These are phyloP conservation scores for Halocynthia roretzi DNA, from an alignment of 23 tunicate genomes.

Conservation along the genomic window DNA sequence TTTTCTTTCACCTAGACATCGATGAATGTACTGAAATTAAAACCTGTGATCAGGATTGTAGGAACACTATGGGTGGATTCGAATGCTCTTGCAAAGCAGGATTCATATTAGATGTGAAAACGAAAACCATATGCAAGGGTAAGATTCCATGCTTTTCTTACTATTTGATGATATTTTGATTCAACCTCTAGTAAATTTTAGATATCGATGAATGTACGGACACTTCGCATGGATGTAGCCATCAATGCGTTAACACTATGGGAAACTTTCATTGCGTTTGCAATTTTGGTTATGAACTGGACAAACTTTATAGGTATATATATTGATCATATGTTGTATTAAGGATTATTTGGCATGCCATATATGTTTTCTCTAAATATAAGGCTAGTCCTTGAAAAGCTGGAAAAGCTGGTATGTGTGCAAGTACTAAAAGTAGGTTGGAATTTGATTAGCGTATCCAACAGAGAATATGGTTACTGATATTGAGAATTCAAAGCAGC, in stretches of 20 bases:
- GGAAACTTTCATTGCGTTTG: constrained; percentile 18
- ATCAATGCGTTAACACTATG: constrained; percentile 9
- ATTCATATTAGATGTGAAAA: constrained; percentile 5
- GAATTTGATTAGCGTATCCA: too few relatives aligned
- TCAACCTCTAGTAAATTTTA: not conserved
- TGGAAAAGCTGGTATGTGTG: too few relatives aligned
- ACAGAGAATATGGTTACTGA: too few relatives aligned
- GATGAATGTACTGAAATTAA: constrained; percentile 1
- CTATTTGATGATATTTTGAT: not conserved
- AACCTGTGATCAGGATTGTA: constrained; percentile 13
- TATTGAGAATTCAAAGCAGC: too few relatives aligned
- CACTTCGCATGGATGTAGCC: constrained; percentile 17
- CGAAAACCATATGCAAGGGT: not conserved
- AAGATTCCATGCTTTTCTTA: not conserved
- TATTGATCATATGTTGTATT: not conserved
- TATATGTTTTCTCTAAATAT: not conserved
- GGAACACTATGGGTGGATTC: constrained; percentile 21
- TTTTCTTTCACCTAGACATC: constrained; percentile 9
- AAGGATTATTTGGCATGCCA: not conserved
- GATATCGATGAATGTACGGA: constrained; percentile 16
- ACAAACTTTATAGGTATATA: constrained; percentile 14
- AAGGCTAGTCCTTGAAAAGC: too few relatives aligned
- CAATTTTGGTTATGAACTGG: constrained; percentile 5
- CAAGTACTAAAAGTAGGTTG: too few relatives aligned
- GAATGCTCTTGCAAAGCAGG: constrained; percentile 26